Percentiles rank a stretch among this genome's conserved stretches.
These are phyloP conservation scores for Megastigmus dorsalis DNA, from an alignment of 2,888 invertebrate species.

Conservation along the genomic window DNA sequence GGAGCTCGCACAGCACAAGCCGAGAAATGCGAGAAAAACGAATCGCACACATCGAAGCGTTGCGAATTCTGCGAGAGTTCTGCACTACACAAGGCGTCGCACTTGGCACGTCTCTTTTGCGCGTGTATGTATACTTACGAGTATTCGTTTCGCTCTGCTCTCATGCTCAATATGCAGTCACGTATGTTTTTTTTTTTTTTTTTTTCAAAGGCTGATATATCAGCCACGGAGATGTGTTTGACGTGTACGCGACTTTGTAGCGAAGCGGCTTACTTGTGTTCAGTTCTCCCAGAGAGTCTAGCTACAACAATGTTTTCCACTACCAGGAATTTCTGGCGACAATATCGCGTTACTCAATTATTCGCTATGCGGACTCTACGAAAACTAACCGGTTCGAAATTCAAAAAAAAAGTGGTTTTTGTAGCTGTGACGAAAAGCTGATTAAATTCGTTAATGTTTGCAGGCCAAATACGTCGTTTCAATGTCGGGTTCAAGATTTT, in stretches of 20 bases:
- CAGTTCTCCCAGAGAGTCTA: too few species aligned
- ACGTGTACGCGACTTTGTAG: not conserved
- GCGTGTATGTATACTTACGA: not conserved
- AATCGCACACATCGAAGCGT: not conserved
- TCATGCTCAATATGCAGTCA: not conserved
- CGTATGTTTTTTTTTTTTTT: slow-evolving; percentile 22
- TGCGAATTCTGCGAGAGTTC: slow-evolving; percentile 20
- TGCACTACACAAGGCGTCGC: not conserved
- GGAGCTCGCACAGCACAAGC: too few species aligned
- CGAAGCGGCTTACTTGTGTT: not conserved
- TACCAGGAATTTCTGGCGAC: not conserved
- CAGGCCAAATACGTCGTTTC: not conserved
- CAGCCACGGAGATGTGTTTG: not conserved
- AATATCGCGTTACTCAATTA: not conserved
- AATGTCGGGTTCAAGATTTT: not conserved
- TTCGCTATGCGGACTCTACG: not conserved
- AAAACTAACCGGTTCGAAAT: not conserved
- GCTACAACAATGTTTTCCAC: not conserved
- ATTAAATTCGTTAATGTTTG: not conserved
- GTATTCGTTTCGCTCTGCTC: not conserved
- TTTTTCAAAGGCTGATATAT: not conserved
- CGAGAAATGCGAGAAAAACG: slow-evolving; percentile 18
- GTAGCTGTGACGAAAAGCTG: not conserved
- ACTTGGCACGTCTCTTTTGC: slow-evolving; percentile 6
- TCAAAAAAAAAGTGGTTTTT: not conserved